phyloP scores from a whole-genome alignment of 1,140 invertebrate species.

The Brachionus plicatilis region DNA sequence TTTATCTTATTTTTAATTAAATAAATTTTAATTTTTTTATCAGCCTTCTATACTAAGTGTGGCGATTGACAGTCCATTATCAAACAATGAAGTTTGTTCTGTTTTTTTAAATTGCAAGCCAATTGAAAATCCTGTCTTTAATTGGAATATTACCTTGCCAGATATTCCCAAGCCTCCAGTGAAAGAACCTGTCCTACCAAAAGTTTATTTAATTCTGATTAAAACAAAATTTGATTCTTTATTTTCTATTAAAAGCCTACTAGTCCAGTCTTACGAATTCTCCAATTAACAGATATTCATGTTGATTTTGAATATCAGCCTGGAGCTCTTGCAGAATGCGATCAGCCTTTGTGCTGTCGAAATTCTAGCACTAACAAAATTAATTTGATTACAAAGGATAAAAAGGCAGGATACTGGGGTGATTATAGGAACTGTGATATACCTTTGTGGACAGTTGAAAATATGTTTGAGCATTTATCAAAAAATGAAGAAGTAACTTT shows the following conservation, averaged over 20 bases:
- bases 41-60: not conserved
- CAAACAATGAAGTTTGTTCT: not conserved
- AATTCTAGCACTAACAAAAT: conserved; percentile 9
- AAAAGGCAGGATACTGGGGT: conserved; percentile 47
- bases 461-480: conserved; percentile 54
- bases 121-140: conserved; percentile 15
- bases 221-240: not conserved
- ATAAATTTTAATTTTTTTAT: not conserved
- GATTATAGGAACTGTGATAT: conserved; percentile 57
- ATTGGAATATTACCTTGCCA: conserved; percentile 31
- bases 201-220: not conserved
- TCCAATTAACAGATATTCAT: conserved; percentile 36
- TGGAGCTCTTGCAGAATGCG: conserved; percentile 53
- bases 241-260: not conserved
- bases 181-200: not conserved
- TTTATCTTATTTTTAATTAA: not conserved
- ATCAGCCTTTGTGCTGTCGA: not conserved
- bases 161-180: conserved; percentile 7
- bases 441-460: conserved; percentile 54
- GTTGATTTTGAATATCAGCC: conserved; percentile 39
- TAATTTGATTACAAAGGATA: conserved; percentile 44
- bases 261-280: not conserved
- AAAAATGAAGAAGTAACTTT: conserved; percentile 42
- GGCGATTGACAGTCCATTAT: not conserved
- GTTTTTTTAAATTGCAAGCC: not conserved